Percentiles rank a stretch among this genome's conserved stretches.
Evolutionary conservation across 2,797 vertebrate species (phyloP).

Genomic region (Tiaroga cobitis): DNA sequence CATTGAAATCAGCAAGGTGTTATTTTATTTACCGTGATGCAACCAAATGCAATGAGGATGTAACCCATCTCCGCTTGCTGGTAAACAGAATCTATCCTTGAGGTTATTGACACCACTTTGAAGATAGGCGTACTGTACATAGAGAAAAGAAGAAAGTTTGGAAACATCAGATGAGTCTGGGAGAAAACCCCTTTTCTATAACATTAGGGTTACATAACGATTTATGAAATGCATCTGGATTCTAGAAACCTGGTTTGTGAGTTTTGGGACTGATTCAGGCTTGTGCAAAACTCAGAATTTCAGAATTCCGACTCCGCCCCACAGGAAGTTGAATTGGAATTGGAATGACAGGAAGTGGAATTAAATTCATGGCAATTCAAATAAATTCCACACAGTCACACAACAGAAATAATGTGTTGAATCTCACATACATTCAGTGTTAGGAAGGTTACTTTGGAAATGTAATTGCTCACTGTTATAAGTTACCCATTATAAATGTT

Average conservation of each 20-base stretch:
- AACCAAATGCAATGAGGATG: constrained; percentile 37
- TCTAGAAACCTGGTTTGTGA: not conserved
- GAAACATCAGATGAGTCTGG: not conserved
- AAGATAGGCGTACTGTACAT: not conserved
- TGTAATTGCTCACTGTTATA: too few relatives aligned
- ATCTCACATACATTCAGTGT: too few relatives aligned
- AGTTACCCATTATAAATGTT: too few relatives aligned
- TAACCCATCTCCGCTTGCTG: not conserved
- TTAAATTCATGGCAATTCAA: too few relatives aligned
- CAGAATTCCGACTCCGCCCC: too few relatives aligned
- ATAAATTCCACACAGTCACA: too few relatives aligned
- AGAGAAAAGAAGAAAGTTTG: not conserved
- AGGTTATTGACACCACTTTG: constrained; percentile 24
- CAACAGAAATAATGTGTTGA: too few relatives aligned
- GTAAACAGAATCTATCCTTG: constrained; percentile 21
- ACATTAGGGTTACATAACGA: not conserved
- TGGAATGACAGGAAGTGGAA: too few relatives aligned
- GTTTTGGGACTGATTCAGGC: too few relatives aligned
- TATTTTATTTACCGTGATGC: constrained; percentile 41
- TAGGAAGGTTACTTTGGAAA: too few relatives aligned
- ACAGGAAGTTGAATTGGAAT: too few relatives aligned
- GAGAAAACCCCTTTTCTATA: not conserved
- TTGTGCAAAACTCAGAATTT: too few relatives aligned
- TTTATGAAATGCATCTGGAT: not conserved
- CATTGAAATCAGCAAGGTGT: constrained; percentile 14